These are phyloP conservation scores for Temnothorax longispinosus DNA, from an alignment of 1,140 invertebrate species.

Conservation along the genomic window DNA sequence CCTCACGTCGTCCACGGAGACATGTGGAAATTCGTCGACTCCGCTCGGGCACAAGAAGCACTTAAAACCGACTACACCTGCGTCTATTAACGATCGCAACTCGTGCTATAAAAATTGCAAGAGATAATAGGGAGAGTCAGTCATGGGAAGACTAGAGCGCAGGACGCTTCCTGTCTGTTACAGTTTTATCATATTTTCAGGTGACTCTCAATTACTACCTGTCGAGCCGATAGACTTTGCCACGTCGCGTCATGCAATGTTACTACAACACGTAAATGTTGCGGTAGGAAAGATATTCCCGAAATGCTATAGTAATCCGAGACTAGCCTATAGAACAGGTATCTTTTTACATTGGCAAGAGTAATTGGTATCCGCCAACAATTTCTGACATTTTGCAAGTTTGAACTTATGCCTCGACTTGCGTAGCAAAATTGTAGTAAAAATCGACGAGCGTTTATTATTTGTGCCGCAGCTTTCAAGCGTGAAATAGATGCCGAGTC, in stretches of 20 bases:
- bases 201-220: not conserved
- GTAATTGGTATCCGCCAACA: not conserved
- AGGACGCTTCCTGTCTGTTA: not conserved
- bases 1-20: slow-evolving; percentile 87
- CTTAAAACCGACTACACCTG: slow-evolving; percentile 91
- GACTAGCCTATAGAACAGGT: not conserved
- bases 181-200: not conserved
- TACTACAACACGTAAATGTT: not conserved
- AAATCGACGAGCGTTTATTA: not conserved
- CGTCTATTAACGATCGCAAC: slow-evolving; percentile 87
- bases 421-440: not conserved
- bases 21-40: slow-evolving; percentile 89
- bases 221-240: not conserved
- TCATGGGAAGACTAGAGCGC: no score
- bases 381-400: not conserved
- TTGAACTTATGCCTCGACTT: not conserved
- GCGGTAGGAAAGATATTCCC: not conserved
- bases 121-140: not conserved
- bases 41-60: slow-evolving; percentile 90
- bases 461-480: not conserved
- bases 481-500: not conserved
- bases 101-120: slow-evolving; percentile 84
- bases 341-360: not conserved
- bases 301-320: not conserved
- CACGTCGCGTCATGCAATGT: not conserved